Evolutionary conservation across 2,113 vertebrate species (phyloP).

Genomic region (Indicator indicator): DNA sequence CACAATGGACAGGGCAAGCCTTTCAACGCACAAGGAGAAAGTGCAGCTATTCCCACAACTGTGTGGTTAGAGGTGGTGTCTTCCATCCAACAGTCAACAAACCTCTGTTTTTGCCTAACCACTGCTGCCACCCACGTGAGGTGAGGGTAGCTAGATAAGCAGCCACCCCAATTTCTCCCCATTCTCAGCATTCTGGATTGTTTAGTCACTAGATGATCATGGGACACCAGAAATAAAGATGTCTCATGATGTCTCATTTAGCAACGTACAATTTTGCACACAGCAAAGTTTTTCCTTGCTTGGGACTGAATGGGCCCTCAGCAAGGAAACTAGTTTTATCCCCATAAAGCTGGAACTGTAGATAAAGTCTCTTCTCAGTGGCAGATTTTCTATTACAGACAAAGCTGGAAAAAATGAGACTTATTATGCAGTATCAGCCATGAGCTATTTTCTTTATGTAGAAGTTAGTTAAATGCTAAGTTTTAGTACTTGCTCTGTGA

Average conservation of each 20-base stretch:
- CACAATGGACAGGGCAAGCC: neutral
- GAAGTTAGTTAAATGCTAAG: neutral
- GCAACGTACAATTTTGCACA: neutral
- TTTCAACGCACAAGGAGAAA: neutral
- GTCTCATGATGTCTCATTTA: neutral
- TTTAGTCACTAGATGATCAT: neutral
- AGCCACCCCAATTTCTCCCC: neutral
- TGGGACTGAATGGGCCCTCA: neutral
- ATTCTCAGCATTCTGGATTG: neutral
- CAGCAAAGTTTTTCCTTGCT: neutral
- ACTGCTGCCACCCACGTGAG: neutral
- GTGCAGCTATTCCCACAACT: neutral
- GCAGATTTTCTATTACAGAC: neutral
- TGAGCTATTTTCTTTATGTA: neutral
- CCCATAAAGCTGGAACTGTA: neutral
- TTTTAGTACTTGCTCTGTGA: neutral
- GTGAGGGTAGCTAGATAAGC: rapidly evolving
- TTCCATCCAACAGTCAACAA: neutral
- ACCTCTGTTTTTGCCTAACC: neutral
- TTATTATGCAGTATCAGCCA: neutral
- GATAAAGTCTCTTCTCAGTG: neutral
- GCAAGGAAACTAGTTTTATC: neutral
- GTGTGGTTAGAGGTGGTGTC: neutral
- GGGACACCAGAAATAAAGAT: neutral
- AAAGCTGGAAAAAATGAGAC: neutral